A percentile compares a stretch with the other conserved stretches of the same genome.
These are phyloP conservation scores for Bembecia ichneumoniformis DNA, from an alignment of 2,888 invertebrate species.

Conservation along the genomic window DNA sequence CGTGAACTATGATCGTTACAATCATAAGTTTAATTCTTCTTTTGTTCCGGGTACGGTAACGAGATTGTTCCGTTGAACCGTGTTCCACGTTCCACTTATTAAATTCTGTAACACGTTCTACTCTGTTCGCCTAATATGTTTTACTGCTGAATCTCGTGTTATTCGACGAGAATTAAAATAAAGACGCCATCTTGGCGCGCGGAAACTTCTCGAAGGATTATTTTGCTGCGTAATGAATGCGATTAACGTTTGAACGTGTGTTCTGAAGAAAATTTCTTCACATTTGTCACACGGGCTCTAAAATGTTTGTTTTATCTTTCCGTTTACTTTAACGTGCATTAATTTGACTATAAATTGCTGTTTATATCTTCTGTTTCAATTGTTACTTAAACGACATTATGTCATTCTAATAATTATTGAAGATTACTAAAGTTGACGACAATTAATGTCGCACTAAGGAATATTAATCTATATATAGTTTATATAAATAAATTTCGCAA, in stretches of 20 bases:
- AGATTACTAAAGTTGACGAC: too few relatives aligned
- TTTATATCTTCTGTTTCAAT: too few relatives aligned
- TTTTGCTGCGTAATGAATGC: slow-evolving; percentile 33
- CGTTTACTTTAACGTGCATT: too few relatives aligned
- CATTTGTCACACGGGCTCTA: slow-evolving; percentile 24
- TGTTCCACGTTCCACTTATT: slow-evolving; percentile 25
- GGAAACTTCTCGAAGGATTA: slow-evolving; percentile 36
- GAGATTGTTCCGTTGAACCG: slow-evolving; percentile 15
- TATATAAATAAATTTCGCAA: too few relatives aligned
- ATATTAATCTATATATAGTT: too few relatives aligned
- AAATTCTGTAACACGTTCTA: slow-evolving; percentile 35
- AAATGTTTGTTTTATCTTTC: not conserved
- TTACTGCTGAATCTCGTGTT: slow-evolving; percentile 27
- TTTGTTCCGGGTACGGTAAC: slow-evolving; percentile 11
- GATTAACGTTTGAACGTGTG: slow-evolving; percentile 3
- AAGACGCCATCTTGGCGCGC: slow-evolving; percentile 31
- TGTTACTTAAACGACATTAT: too few relatives aligned
- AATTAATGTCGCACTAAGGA: too few relatives aligned
- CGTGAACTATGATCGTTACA: slow-evolving; percentile 17
- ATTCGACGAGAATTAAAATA: slow-evolving; percentile 40
- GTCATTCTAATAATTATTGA: too few relatives aligned
- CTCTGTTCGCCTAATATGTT: slow-evolving; percentile 32
- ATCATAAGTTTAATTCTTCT: slow-evolving; percentile 6
- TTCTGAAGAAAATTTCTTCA: slow-evolving; percentile 28
- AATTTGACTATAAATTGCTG: too few relatives aligned